phyloP scores from a whole-genome alignment of 2,113 vertebrate species.

The Columbina picui region DNA sequence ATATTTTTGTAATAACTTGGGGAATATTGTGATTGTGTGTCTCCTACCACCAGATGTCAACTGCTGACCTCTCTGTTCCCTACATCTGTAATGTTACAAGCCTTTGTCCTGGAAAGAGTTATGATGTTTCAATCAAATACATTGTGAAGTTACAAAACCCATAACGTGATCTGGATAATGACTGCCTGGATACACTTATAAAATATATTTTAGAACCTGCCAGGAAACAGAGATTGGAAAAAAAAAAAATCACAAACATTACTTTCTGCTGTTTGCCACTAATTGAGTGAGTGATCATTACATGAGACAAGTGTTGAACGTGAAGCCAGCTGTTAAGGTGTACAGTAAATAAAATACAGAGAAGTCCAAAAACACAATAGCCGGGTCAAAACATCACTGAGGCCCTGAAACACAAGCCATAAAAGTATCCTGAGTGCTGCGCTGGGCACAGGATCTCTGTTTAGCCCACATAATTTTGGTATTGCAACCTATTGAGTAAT shows the following conservation, averaged over 20 bases:
- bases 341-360: slow-evolving; percentile 17
- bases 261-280: slow-evolving; percentile 42
- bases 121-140: slow-evolving; percentile 72
- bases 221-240: neutral
- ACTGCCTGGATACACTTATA: slow-evolving; percentile 48
- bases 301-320: neutral
- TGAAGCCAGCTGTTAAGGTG: neutral
- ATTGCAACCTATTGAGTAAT: slow-evolving; percentile 29
- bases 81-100: slow-evolving; percentile 69
- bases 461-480: neutral
- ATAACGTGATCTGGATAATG: slow-evolving; percentile 64
- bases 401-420: neutral
- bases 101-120: slow-evolving; percentile 75
- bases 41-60: slow-evolving; percentile 73
- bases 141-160: slow-evolving; percentile 71
- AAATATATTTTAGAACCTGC: slow-evolving; percentile 49
- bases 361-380: neutral
- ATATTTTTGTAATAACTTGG: slow-evolving; percentile 70
- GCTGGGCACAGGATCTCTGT: neutral
- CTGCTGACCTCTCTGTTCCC: slow-evolving; percentile 72
- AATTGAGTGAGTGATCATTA: slow-evolving; percentile 44
- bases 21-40: slow-evolving; percentile 58
- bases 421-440: neutral
- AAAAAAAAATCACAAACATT: neutral
- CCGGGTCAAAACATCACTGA: neutral